Base-by-base conservation (phyloP, 2,113 vertebrate species). In the Ia io region DNA sequence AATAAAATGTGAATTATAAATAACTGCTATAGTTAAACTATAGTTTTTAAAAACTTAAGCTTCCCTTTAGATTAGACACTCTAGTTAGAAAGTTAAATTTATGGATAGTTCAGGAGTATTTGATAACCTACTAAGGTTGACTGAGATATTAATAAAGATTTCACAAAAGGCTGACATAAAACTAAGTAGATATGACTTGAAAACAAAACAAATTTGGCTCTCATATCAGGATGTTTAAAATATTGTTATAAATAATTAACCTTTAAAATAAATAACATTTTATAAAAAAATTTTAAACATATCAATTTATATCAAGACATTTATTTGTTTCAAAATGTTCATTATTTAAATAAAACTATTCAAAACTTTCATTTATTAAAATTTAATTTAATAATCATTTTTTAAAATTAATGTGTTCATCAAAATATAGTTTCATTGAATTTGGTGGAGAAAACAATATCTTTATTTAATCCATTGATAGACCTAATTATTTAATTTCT, bases 401-500 rank as follows among this genome's bases (percentile, higher is more conserved):
- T 63, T 35, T 22, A 6, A 77, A 40, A 16, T 79, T 47, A 47
- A 53, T 56, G 6, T 76, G 23, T 70, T 22, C 61, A 78, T 88
- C 6, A 93, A 42, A 35, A 0, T 11, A 69, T 3, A 47, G 0
- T 85, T 94, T 56, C 18, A 70, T 59, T 73, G 84, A 96, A 59
- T 0, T 3, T 90, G 9, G 1, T 2, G 0, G 0, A 9, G 20
- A 85, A 77, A 51, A 80, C n/a, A 17, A 80, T 2, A 76, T 0
- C 11, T 0, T 9, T 0, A 6, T 22, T 79, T 47, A 84, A 63
- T 92, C n/a, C 2, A 37, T 2, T 86, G 4, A 73, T 74, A 96
- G 53, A 90, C 2, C 1, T 83, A 83, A 79, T 94, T 18, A 82
- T 82, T 80, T 95, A 2, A 67, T 71, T 96, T 93, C 91, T 32